Percentiles rank a stretch among this genome's conserved stretches.
phyloP scores from a whole-genome alignment of 64 coral and sea anemone genomes.

The Montipora sp. region DNA sequence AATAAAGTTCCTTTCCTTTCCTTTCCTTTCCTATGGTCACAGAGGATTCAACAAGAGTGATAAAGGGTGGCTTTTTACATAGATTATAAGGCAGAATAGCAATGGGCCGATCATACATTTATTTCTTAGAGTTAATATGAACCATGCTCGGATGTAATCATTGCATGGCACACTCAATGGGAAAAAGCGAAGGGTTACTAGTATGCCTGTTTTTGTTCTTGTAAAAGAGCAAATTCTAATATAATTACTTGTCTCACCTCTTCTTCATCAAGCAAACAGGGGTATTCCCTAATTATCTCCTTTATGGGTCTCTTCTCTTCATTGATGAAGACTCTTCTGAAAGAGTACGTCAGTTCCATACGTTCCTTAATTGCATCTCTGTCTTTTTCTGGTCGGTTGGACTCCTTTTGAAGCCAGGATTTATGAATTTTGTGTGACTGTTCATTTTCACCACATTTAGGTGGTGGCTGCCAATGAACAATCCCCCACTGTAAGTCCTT shows the following conservation, averaged over 20 bases:
- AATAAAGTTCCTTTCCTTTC: too few species aligned
- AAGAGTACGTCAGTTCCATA: neutral
- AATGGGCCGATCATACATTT: too few species aligned
- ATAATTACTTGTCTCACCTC: neutral
- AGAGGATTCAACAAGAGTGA: too few species aligned
- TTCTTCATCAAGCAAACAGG: neutral
- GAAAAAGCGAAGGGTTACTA: too few species aligned
- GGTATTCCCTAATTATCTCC: neutral
- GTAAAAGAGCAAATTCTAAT: too few species aligned
- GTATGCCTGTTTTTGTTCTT: too few species aligned
- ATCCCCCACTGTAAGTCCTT: neutral
- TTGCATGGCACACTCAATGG: too few species aligned
- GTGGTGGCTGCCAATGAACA: neutral
- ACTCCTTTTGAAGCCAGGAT: neutral
- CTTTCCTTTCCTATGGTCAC: too few species aligned
- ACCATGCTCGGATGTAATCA: too few species aligned
- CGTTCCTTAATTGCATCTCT: neutral
- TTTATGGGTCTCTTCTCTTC: neutral
- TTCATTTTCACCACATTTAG: neutral
- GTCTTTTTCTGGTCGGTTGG: neutral
- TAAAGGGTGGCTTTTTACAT: too few species aligned
- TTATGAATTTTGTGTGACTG: neutral
- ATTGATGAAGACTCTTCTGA: neutral
- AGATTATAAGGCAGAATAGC: too few species aligned
- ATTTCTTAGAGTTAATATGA: too few species aligned